These are phyloP conservation scores for Phaedon cochleariae DNA, from an alignment of 2,888 invertebrate species.

Conservation along the genomic window DNA sequence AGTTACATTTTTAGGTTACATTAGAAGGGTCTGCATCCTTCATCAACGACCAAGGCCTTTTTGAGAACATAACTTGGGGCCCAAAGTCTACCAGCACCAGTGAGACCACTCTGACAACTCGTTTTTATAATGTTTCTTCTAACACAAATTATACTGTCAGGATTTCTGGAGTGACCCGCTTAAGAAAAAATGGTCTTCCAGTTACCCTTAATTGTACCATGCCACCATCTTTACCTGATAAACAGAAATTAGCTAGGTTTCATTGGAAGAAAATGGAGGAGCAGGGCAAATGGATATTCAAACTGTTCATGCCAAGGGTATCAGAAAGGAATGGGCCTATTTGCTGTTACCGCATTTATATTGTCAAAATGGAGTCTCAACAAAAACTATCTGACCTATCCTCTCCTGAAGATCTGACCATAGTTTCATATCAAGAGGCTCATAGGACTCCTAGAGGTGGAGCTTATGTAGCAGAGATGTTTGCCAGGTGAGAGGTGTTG, in stretches of 20 bases:
- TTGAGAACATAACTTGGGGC: constrained; percentile 66
- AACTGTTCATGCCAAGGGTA: constrained; percentile 77
- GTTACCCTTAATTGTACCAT: constrained; percentile 73
- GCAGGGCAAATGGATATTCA: constrained; percentile 76
- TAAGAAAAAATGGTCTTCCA: constrained; percentile 76
- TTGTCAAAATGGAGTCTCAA: constrained; percentile 74
- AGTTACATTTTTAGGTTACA: constrained; percentile 54
- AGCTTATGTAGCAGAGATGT: constrained; percentile 87
- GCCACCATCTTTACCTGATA: constrained; percentile 75
- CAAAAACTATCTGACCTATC: constrained; percentile 73
- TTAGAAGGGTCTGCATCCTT: constrained; percentile 68
- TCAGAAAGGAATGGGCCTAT: constrained; percentile 88
- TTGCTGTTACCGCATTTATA: constrained; percentile 84
- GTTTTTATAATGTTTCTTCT: constrained; percentile 76
- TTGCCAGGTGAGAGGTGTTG: constrained; percentile 70
- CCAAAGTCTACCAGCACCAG: constrained; percentile 70
- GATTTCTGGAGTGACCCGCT: constrained; percentile 80
- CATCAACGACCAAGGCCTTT: constrained; percentile 64
- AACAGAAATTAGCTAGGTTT: constrained; percentile 67
- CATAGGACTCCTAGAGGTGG: constrained; percentile 74
- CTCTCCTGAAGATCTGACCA: constrained; percentile 72
- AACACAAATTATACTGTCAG: constrained; percentile 86
- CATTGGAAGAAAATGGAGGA: constrained; percentile 72
- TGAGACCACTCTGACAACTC: constrained; percentile 62
- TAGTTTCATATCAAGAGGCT: constrained; percentile 78